Evolutionary conservation across 2,888 invertebrate genomes (phyloP).

Genomic region (Clusia tigrina): DNA sequence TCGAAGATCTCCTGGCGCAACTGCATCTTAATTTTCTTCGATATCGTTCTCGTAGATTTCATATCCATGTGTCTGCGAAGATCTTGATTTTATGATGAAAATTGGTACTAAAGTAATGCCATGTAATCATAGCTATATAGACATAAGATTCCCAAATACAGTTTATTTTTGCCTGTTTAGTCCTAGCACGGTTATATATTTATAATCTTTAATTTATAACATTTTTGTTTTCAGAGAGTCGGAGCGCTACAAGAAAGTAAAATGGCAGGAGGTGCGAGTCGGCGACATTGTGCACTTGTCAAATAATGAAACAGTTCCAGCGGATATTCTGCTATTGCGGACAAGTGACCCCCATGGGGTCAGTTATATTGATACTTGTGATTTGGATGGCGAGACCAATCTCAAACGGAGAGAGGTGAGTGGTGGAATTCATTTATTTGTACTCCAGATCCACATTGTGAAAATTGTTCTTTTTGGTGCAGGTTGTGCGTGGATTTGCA

Average conservation of each 20-base stretch:
- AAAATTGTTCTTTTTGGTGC: constrained; percentile 1
- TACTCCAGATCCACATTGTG: neutral
- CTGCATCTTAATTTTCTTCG: too few species aligned
- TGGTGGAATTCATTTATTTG: constrained; percentile 10
- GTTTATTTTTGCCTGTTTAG: too few species aligned
- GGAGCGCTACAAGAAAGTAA: constrained; percentile 81
- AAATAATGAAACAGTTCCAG: constrained; percentile 96
- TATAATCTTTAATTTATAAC: too few species aligned
- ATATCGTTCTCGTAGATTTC: too few species aligned
- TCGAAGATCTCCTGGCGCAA: too few species aligned
- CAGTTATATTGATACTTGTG: constrained; percentile 95
- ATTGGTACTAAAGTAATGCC: too few species aligned
- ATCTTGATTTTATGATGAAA: too few species aligned
- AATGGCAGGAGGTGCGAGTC: constrained; percentile 91
- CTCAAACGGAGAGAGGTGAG: constrained; percentile 87
- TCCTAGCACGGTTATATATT: too few species aligned
- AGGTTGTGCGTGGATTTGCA: constrained; percentile 64
- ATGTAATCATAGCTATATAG: too few species aligned
- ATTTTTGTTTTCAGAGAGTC: constrained; percentile 69
- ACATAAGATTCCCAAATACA: too few species aligned
- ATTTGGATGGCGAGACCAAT: constrained; percentile 96
- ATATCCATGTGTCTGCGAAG: too few species aligned
- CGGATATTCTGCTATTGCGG: constrained; percentile 89
- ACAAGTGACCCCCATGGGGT: constrained; percentile 88
- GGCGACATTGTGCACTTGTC: constrained; percentile 95